Evolutionary conservation across 2,888 invertebrate genomes (phyloP), one percentile per base, ranked within the genome.

Genomic region (Belgica antarctica): DNA sequence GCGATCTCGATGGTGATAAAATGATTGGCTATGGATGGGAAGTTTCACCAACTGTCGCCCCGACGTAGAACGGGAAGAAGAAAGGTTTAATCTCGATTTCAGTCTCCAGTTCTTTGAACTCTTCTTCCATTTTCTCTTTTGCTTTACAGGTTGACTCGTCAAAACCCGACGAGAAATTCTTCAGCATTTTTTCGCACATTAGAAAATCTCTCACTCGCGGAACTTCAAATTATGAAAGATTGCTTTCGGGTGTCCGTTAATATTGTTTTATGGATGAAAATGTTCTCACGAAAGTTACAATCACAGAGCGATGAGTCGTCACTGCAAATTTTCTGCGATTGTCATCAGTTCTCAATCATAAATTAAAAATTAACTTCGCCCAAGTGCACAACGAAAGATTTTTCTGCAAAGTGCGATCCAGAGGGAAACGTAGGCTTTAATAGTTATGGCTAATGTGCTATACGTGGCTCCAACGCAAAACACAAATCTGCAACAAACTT

Each of bases 291-390:
- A n/a, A 41, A 15, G n/a, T n/a, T n/a, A 41, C 41, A 41, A 41
- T 41, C 41, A n/a, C 2, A 41, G 15, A 5, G n/a, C n/a, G 41
- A 41, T 41, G 41, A 41, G 15, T 41, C 41, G 41, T 15, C 12
- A 41, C n/a, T 15, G 41, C n/a, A 41, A 41, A 41, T 12, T 41
- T 41, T 41, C 12, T 15, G 5, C 41, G 52, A 52, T 52, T 66
- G 65, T 66, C 65, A 66, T 47, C 46, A 66, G 47, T 66, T 24
- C 22, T 47, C 65, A 66, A 66, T 66, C 65, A 66, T 66, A 66
- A 66, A 66, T 66, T 66, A 27, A 66, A 52, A 52, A 17, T 52
- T 52, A 22, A n/a, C 52, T 52, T 17, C 52, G 22, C 52, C 52
- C 17, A 52, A 52, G 17, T 22, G n/a, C 5, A 41, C n/a, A 41